Base-by-base conservation (phyloP, 2,797 vertebrate species). In the Clarias pachynema region DNA sequence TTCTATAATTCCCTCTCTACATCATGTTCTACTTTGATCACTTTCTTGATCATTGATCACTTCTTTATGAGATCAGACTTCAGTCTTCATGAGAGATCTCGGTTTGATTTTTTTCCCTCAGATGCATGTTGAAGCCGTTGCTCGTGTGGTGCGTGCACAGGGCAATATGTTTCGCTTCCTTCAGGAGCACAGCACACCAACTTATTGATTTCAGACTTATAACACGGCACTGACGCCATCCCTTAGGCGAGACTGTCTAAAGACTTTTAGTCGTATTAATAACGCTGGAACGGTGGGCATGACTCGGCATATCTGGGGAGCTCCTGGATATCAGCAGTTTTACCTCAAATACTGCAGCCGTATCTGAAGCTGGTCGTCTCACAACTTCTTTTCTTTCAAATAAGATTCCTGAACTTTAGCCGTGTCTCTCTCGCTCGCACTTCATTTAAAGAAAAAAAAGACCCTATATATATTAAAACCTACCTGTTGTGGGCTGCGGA, bases 191-290 rank as follows among this genome's bases (percentile, higher is more conserved):
- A 68, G 86, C 78, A 84, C 49, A 65, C 44, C 77, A 49, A 44
- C 59, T 31, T 87, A 87, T 87, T 87, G 82, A 84, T 87, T 87
- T 87, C 78, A 68, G 78, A 75, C 86, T 68, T 81, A 69, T 60
- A 87, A 84, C 60, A 81, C 69, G 81, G 70, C 68, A 87, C 59
- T 65, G 82, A 73, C 86, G 86, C 75, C 81, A 81, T 84, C 86
- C 68, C 69, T 84, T 84, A 81, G 82, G 69, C 77, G 56, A 86
- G 86, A 86, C 82, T 44, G 81, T 81, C 82, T 86, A 81, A 86
- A 84, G 86, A 84, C 77, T 84, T 74, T 84, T 77, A 81, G 86
- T 87, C 86, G 44, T 84, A 87, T 84, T 87, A 87, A 81, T 87
- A 84, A 87, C 83, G 75, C 77, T 77, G 77, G 69, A 80, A 81